phyloP scores from a whole-genome alignment of 2,113 vertebrate genomes.

The Tetrao urogallus region DNA sequence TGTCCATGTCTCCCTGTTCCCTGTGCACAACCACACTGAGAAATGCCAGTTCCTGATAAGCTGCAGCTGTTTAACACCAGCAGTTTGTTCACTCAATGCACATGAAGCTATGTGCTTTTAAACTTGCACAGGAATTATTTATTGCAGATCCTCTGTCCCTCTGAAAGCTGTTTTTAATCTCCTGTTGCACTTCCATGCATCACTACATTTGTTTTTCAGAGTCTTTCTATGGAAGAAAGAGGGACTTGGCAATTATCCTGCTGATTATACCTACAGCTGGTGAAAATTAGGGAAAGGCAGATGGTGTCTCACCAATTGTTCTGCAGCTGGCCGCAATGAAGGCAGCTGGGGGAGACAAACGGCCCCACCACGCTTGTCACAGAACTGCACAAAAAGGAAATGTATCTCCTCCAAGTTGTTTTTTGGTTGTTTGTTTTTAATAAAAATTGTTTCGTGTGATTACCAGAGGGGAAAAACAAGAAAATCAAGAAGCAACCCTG shows the following conservation, averaged over 20 bases:
- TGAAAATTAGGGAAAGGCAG: conserved; percentile 43
- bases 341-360: conserved; percentile 38
- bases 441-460: background rate
- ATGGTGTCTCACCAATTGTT: conserved; percentile 56
- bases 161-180: background rate
- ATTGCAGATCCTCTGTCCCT: background rate
- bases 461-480: background rate
- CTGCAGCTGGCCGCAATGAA: conserved; percentile 42
- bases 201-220: background rate
- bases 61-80: background rate
- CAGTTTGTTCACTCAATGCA: background rate
- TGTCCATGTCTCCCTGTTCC: too few relatives aligned
- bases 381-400: background rate
- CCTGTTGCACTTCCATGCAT: background rate
- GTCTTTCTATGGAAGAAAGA: background rate
- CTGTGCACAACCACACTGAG: background rate
- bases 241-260: conserved; percentile 21
- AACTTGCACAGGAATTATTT: background rate
- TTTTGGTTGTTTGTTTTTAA: too few relatives aligned
- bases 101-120: background rate
- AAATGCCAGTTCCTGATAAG: background rate
- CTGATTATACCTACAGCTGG: conserved; percentile 57
- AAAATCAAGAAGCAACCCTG: background rate
- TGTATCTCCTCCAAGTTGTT: background rate
- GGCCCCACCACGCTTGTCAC: background rate